phyloP scores from a whole-genome alignment of 1,140 invertebrate species.

The Metaphire vulgaris region DNA sequence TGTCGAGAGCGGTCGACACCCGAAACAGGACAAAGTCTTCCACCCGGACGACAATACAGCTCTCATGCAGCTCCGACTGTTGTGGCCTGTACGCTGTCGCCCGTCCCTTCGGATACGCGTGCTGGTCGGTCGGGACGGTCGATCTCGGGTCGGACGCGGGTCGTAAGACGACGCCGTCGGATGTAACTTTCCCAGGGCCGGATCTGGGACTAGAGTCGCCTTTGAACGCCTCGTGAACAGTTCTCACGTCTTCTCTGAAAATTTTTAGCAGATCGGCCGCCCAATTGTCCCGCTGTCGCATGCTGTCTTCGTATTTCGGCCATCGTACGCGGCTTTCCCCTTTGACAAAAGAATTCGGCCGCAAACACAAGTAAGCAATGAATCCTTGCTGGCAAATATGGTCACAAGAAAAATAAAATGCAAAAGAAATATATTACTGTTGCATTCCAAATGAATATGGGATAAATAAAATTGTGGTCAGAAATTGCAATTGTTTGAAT shows the following conservation, averaged over 20 bases:
- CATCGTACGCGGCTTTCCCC: slow-evolving; percentile 76
- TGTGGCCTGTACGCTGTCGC: background rate
- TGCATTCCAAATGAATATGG: no score
- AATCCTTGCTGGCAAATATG: no score
- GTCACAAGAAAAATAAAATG: no score
- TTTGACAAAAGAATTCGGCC: no score
- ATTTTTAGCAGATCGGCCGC: slow-evolving; percentile 48
- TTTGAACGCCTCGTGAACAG: slow-evolving; percentile 9
- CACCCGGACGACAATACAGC: slow-evolving; percentile 79
- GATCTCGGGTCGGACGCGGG: background rate
- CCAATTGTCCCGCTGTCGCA: slow-evolving; percentile 49
- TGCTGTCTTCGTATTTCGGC: slow-evolving; percentile 58
- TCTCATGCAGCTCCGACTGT: slow-evolving; percentile 82
- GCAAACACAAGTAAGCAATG: no score
- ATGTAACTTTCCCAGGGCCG: background rate
- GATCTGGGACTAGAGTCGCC: background rate
- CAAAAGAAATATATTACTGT: no score
- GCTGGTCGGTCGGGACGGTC: background rate
- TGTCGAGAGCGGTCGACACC: slow-evolving; percentile 55
- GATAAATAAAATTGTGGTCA: no score
- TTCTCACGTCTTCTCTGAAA: slow-evolving; percentile 42
- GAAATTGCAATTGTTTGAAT: no score
- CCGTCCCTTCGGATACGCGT: background rate
- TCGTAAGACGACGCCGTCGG: background rate
- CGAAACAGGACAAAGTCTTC: slow-evolving; percentile 61